A percentile compares a stretch with the other conserved stretches of the same genome.
Evolutionary conservation across 2,797 vertebrate genomes (phyloP).

Genomic region (Lacerta viridis): DNA sequence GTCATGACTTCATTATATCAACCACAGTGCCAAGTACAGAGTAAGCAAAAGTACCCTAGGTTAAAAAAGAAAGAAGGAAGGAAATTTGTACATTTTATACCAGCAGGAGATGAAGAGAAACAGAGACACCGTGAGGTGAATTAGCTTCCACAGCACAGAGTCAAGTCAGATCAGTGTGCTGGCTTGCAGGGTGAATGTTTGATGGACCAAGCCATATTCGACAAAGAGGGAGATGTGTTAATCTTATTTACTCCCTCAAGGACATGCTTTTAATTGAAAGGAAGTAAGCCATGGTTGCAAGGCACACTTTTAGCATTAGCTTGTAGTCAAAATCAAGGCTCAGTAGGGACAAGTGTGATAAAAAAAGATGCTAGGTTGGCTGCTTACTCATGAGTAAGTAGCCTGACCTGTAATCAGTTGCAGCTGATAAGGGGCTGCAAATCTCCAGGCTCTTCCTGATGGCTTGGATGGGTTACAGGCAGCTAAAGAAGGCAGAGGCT

Average conservation of each 20-base stretch:
- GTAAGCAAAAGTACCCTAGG: conserved; percentile 4
- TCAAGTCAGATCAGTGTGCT: conserved; percentile 23
- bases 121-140: neutral
- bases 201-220: conserved; percentile 21
- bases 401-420: no score
- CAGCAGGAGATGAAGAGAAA: conserved; percentile 20
- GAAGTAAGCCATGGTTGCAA: conserved; percentile 19
- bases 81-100: conserved; percentile 6
- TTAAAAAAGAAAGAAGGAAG: conserved; percentile 26
- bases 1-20: conserved; percentile 33
- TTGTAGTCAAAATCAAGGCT: conserved; percentile 23
- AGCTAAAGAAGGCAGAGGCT: no score
- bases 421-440: no score
- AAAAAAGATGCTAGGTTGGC: no score
- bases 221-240: conserved; percentile 2
- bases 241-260: conserved; percentile 37
- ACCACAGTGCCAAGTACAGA: neutral
- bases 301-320: conserved; percentile 19
- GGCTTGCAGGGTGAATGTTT: conserved; percentile 36
- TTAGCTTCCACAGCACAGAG: conserved; percentile 17
- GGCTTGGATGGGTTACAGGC: no score
- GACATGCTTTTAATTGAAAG: conserved; percentile 38
- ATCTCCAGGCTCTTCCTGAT: no score
- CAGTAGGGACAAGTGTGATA: neutral
- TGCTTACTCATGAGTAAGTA: no score